These are phyloP conservation scores for Sylvicola cinctus DNA, from an alignment of 2,888 invertebrate species.

Conservation along the genomic window DNA sequence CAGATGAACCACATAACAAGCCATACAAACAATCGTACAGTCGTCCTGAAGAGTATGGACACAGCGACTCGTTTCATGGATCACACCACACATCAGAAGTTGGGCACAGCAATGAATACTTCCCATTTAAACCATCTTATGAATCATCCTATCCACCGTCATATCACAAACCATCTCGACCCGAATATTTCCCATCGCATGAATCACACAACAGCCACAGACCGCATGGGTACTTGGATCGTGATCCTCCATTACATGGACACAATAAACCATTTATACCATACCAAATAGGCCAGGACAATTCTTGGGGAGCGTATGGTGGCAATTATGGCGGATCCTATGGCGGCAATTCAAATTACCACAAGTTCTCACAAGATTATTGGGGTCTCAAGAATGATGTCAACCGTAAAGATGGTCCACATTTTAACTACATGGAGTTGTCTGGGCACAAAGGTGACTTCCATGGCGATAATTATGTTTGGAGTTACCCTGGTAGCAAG, in stretches of 20 bases:
- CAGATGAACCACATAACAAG: constrained; percentile 5
- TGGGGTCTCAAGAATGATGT: constrained; percentile 29
- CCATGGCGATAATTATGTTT: constrained; percentile 23
- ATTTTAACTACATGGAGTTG: constrained; percentile 25
- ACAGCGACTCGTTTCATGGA: constrained; percentile 4
- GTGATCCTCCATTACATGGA: constrained; percentile 7
- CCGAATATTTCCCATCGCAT: neutral
- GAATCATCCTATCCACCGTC: neutral
- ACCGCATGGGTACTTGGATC: constrained; percentile 2
- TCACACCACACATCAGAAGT: constrained; percentile 14
- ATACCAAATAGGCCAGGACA: constrained; percentile 31
- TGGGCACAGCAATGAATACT: constrained; percentile 17
- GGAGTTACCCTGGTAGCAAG: constrained; percentile 27
- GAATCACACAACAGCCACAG: neutral
- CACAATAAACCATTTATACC: constrained; percentile 28
- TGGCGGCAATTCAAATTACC: constrained; percentile 14
- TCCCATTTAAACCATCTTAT: constrained; percentile 30
- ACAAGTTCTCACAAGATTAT: constrained; percentile 23
- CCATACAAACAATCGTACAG: constrained; percentile 6
- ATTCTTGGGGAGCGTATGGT: constrained; percentile 38
- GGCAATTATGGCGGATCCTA: constrained; percentile 30
- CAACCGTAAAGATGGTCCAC: constrained; percentile 17
- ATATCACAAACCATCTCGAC: neutral
- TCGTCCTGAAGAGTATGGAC: constrained; percentile 4
- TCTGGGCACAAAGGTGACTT: constrained; percentile 22